Base-by-base conservation (phyloP, 2,113 vertebrate species). In the Phalacrocorax aristotelis region DNA sequence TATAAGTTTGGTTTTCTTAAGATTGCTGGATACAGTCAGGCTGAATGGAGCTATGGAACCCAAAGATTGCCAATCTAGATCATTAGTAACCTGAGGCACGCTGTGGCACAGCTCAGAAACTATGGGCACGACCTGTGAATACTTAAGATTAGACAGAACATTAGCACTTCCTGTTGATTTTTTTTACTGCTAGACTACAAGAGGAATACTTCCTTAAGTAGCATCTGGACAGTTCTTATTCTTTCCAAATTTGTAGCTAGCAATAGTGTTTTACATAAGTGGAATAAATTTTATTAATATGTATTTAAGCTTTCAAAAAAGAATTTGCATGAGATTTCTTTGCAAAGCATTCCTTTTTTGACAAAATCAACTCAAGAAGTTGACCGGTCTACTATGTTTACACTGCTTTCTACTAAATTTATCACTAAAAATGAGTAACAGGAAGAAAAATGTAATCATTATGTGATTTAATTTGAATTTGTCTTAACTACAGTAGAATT, bases 131-230 rank as follows among this genome's bases (percentile, higher is more conserved):
- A 42, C 36, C 23, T 38, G 6, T 55, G n/a, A 46, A 64, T 46
- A 26, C 10, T 3, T 15, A 3, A 20, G 32, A 32, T 2, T 54
- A 83, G 18, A 29, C 27, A n/a, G 36, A 86, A 6, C 13, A 78
- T 32, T 36, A 61, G 4, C 15, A n/a, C 19, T 20, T 6, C 61
- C 0, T 0, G 44, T 17, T 46, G 6, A 18, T 38, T 74, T 5
- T 57, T 3, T 60, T 34, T 29, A 21, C 25, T 40, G 23, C 34
- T 21, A 83, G 34, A 26, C 15, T 77, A 54, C 4, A 15, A 21
- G 25, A 26, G 8, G 32, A 90, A 10, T 36, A 60, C 46, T 84
- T 55, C 48, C 48, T 55, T 38, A 68, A 64, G 38, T 13, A 70
- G 1, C 11, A 34, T 15, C 23, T 66, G 26, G 15, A 16, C 3